Conservation (phyloP, 1,140 invertebrate species). For the Gerris buenoi region DNA sequence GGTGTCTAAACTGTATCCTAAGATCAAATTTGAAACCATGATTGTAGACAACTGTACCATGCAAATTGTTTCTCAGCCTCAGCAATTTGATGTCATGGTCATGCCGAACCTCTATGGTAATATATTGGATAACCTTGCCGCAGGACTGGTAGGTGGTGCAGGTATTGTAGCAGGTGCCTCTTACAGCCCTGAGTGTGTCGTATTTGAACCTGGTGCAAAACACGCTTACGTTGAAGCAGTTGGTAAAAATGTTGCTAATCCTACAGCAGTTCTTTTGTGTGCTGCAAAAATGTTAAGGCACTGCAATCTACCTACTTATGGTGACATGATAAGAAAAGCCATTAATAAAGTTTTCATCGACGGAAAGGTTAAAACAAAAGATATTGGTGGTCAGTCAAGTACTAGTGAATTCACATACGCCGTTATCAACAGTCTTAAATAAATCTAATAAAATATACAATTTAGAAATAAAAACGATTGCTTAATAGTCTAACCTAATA, state of each 20-base stretch:
- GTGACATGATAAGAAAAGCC: conserved; percentile 70
- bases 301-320: conserved; percentile 77
- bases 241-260: conserved; percentile 96
- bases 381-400: conserved; percentile 86
- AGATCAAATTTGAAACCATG: conserved; percentile 90
- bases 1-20: conserved; percentile 68
- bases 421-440: conserved; percentile 58
- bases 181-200: conserved; percentile 79
- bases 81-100: conserved; percentile 87
- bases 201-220: conserved; percentile 91
- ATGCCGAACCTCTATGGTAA: conserved; percentile 98
- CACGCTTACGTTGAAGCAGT: conserved; percentile 93
- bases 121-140: conserved; percentile 92
- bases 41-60: conserved; percentile 98
- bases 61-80: conserved; percentile 88
- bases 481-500: too few relatives aligned
- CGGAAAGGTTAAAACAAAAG: conserved; percentile 82
- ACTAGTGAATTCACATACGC: conserved; percentile 86
- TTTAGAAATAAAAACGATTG: too few relatives aligned
- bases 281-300: conserved; percentile 87
- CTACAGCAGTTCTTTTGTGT: conserved; percentile 89
- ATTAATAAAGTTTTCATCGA: conserved; percentile 77
- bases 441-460: too few relatives aligned
- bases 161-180: conserved; percentile 91
- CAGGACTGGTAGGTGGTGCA: conserved; percentile 91